These are phyloP conservation scores for Anolis apletophallus DNA, from an alignment of 2,797 vertebrate genomes.

Conservation along the genomic window DNA sequence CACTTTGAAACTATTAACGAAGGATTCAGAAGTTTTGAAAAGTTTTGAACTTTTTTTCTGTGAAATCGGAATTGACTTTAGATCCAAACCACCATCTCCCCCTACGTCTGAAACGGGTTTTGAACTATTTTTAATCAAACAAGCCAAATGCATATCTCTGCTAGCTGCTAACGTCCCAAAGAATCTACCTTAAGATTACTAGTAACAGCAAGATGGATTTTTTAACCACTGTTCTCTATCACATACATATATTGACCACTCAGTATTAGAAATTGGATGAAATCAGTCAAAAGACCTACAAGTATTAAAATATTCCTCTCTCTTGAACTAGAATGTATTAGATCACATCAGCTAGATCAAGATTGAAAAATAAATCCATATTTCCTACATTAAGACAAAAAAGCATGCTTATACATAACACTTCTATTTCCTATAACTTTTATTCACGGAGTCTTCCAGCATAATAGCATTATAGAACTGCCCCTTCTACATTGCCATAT, in stretches of 20 bases:
- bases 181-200: not conserved
- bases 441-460: not conserved
- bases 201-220: not conserved
- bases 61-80: no score
- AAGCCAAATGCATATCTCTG: no score
- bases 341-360: not conserved
- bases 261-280: rapidly evolving
- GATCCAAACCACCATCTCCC: no score
- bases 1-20: no score
- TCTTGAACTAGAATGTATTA: slow-evolving; percentile 4
- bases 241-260: not conserved
- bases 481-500: no score
- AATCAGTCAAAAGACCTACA: slow-evolving; percentile 23
- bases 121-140: no score
- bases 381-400: not conserved
- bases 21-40: no score
- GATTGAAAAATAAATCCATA: slow-evolving; percentile 12
- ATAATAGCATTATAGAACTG: not conserved
- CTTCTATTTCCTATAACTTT: not conserved
- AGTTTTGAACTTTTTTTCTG: no score
- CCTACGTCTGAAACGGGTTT: no score
- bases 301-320: not conserved
- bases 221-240: not conserved
- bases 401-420: not conserved
- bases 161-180: no score